Conservation (phyloP, 2,113 vertebrate genomes). For the Microtus montanus region DNA sequence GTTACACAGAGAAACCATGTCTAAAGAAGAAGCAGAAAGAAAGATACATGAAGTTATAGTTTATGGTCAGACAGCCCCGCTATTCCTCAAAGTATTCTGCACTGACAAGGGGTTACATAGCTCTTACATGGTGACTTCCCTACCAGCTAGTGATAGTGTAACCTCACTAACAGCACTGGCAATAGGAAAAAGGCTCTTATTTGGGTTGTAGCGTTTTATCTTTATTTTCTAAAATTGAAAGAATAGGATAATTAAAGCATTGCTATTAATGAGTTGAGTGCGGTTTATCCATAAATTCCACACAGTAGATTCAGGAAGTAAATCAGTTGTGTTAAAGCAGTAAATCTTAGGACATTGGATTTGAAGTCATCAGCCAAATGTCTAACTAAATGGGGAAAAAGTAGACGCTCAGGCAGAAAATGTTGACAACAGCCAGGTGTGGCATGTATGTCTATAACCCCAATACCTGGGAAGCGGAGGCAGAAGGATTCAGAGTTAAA, state of each 20-base stretch:
- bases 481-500: neutral
- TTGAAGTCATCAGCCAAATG: neutral
- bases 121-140: rapidly evolving
- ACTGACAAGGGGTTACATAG: neutral
- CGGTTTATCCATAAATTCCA: neutral
- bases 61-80: neutral
- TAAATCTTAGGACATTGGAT: neutral
- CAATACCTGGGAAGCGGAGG: neutral
- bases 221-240: conserved; percentile 47
- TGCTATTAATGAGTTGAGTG: neutral
- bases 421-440: neutral
- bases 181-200: neutral
- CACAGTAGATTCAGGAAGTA: neutral
- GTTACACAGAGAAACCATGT: too few relatives aligned
- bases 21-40: too few relatives aligned
- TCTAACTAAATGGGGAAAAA: neutral
- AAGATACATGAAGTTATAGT: neutral
- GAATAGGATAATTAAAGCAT: neutral
- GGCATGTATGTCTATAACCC: neutral
- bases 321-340: neutral
- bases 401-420: neutral
- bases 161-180: neutral
- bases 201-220: neutral
- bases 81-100: neutral
- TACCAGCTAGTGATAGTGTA: neutral